These are phyloP conservation scores for Heteromurus nitidus DNA, from an alignment of 2,888 invertebrate species.

Conservation along the genomic window DNA sequence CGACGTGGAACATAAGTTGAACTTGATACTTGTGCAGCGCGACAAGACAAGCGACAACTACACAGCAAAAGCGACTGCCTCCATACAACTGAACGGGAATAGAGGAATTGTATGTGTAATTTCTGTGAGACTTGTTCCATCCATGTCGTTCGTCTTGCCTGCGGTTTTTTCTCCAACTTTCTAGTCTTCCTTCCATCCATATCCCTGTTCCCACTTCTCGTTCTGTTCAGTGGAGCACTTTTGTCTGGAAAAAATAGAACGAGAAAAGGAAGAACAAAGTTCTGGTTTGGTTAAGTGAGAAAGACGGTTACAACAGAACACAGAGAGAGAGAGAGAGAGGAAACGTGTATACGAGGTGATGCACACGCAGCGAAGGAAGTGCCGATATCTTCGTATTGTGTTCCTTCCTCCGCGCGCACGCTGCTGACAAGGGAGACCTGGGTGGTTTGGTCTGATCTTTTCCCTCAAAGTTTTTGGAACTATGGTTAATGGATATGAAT, in stretches of 20 bases:
- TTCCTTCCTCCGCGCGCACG: neutral
- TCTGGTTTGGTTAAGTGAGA: neutral
- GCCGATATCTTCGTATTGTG: too few species aligned
- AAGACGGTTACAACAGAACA: too few species aligned
- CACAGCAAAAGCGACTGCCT: conserved; percentile 6
- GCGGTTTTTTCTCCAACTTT: conserved; percentile 52
- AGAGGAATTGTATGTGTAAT: conserved; percentile 9
- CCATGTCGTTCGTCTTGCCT: conserved; percentile 40
- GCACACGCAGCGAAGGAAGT: too few species aligned
- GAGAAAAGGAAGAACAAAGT: neutral
- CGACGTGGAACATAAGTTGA: neutral
- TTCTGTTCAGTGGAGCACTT: conserved; percentile 24
- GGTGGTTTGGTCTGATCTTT: conserved; percentile 61
- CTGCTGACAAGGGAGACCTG: conserved; percentile 55
- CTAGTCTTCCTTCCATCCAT: conserved; percentile 1
- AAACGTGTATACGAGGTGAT: neutral
- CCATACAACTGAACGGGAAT: neutral
- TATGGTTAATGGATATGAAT: conserved; percentile 72
- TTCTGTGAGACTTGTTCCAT: conserved; percentile 17
- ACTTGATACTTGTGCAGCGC: conserved; percentile 7
- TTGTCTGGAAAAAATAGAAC: conserved; percentile 9
- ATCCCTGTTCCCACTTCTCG: conserved; percentile 7
- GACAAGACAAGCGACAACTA: conserved; percentile 37
- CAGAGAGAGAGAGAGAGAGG: too few species aligned
- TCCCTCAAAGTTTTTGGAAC: conserved; percentile 55